Evolutionary conservation across 1,140 invertebrate genomes (phyloP).

Genomic region (Bombus confusus): DNA sequence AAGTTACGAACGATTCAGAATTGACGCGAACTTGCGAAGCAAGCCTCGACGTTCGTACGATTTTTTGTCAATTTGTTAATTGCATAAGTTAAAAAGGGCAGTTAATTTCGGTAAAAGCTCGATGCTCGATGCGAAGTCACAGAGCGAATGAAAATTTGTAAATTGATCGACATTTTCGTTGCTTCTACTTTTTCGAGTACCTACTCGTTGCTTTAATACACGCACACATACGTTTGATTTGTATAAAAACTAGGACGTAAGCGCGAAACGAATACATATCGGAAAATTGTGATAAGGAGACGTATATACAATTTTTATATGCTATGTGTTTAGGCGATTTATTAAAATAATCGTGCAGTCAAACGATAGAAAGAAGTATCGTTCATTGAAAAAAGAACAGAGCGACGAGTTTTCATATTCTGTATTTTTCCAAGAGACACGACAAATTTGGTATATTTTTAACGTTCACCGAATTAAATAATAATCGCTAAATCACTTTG

Average conservation of each 20-base stretch:
- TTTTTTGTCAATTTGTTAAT: no score
- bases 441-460: neutral
- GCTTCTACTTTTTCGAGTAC: neutral
- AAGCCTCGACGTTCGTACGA: no score
- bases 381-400: neutral
- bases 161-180: no score
- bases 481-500: neutral
- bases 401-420: no score
- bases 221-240: neutral
- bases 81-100: no score
- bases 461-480: neutral
- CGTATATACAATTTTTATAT: conserved; percentile 24
- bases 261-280: conserved; percentile 42
- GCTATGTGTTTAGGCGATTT: neutral
- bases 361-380: neutral
- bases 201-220: neutral
- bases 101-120: no score
- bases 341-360: no score
- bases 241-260: neutral
- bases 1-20: no score
- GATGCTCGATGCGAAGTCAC: no score
- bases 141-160: no score
- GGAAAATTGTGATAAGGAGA: conserved; percentile 29
- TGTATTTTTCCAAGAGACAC: neutral
- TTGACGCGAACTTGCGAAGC: no score